These are phyloP conservation scores for Aphis craccivora DNA, from an alignment of 1,140 invertebrate genomes.

Conservation along the genomic window DNA sequence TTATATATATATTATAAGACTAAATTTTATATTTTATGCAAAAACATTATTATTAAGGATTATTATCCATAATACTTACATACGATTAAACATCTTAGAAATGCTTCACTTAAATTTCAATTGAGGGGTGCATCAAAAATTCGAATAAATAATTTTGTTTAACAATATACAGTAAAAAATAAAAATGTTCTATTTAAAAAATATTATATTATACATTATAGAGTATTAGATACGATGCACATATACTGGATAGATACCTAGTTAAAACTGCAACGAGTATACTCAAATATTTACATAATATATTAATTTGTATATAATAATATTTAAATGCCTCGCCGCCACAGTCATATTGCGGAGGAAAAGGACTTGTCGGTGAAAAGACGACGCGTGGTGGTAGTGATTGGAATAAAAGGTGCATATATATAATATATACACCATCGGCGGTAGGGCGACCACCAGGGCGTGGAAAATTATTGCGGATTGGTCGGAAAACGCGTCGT, in stretches of 20 bases:
- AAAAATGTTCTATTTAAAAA: neutral
- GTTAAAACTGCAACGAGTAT: neutral
- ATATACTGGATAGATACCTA: neutral
- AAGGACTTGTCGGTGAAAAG: neutral
- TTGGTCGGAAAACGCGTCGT: conserved; percentile 52
- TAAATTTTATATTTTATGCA: neutral
- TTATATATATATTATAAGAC: neutral
- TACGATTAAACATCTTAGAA: neutral
- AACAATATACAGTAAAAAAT: neutral
- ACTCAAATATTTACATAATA: neutral
- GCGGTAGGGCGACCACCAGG: conserved; percentile 24
- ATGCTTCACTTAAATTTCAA: neutral
- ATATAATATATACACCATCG: neutral
- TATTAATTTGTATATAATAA: neutral
- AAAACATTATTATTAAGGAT: too few species aligned
- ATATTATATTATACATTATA: neutral
- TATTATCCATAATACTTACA: neutral
- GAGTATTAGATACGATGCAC: neutral
- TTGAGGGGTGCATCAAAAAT: neutral
- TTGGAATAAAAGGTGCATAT: neutral
- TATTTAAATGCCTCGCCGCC: neutral
- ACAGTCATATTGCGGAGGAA: neutral
- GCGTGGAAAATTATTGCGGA: conserved; percentile 58
- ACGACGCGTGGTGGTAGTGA: neutral
- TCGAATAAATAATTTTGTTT: neutral